Percentiles rank a stretch among this genome's conserved stretches.
phyloP scores from a whole-genome alignment of 1,140 invertebrate species.

The Gryon sp. region DNA sequence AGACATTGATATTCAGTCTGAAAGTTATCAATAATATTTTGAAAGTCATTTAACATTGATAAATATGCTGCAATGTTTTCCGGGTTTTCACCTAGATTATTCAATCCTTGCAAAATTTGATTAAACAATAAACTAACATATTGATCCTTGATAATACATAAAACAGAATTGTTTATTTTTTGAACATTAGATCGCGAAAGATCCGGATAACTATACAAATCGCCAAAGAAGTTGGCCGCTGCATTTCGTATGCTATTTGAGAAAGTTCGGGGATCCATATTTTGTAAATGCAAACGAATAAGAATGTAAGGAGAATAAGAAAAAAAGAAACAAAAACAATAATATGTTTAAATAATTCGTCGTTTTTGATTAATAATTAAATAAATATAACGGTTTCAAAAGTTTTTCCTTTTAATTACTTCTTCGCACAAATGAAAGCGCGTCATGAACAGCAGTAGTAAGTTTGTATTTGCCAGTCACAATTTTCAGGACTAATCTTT shows the following conservation, averaged over 20 bases:
- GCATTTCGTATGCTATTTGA: conserved; percentile 10
- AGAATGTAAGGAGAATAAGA: too few species aligned
- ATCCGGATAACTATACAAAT: conserved; percentile 31
- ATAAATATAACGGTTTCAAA: background rate
- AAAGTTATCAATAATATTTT: conserved; percentile 21
- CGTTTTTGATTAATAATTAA: too few species aligned
- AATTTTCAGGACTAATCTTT: background rate
- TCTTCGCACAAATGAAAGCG: background rate
- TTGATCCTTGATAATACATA: conserved; percentile 2
- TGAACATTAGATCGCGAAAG: conserved; percentile 28
- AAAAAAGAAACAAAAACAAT: too few species aligned
- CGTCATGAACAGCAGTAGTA: background rate
- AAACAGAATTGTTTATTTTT: conserved; percentile 23
- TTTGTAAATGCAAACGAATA: background rate
- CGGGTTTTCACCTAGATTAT: conserved; percentile 22
- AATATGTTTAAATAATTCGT: too few species aligned
- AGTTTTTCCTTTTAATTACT: background rate
- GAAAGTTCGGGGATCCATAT: conserved; percentile 6
- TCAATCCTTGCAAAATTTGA: conserved; percentile 29
- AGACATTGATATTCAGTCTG: conserved; percentile 28
- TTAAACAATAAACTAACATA: conserved; percentile 21
- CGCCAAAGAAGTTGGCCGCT: conserved; percentile 16
- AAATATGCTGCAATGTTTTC: conserved; percentile 19
- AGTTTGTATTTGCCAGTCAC: background rate
- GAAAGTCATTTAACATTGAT: conserved; percentile 25